A percentile compares a stretch with the other conserved stretches of the same genome.
Evolutionary conservation across 1,140 invertebrate species (phyloP).

Genomic region (Drosophila aff.): DNA sequence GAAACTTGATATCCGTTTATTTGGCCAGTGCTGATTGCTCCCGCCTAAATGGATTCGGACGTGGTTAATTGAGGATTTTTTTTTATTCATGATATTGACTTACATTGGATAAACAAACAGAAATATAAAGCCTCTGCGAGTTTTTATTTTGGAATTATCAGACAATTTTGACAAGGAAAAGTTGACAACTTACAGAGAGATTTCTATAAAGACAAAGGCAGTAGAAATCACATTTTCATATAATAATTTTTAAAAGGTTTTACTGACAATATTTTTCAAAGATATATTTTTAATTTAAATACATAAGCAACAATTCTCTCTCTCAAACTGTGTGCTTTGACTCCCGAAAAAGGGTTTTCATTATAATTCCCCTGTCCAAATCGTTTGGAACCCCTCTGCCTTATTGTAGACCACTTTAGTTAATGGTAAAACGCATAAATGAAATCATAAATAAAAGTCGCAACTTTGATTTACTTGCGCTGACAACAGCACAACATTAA

Average conservation of each 20-base stretch:
- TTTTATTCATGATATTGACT: constrained; percentile 7
- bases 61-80: too few species aligned
- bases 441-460: constrained; percentile 73
- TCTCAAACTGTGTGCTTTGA: background rate
- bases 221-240: background rate
- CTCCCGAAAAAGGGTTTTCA: constrained; percentile 8
- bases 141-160: background rate
- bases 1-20: constrained; percentile 21
- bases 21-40: background rate
- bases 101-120: constrained; percentile 21
- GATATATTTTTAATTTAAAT: background rate
- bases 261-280: background rate
- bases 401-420: constrained; percentile 52
- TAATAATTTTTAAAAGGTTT: background rate
- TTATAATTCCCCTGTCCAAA: background rate
- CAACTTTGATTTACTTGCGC: constrained; percentile 69
- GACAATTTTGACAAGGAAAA: constrained; percentile 10
- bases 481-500: constrained; percentile 70
- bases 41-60: constrained; percentile 1
- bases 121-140: constrained; percentile 15
- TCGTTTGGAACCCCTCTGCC: constrained; percentile 13
- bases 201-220: background rate
- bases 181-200: background rate
- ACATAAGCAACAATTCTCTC: too few species aligned
- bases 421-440: constrained; percentile 59